Base-by-base conservation (phyloP, 1,140 invertebrate genomes). In the Cyrtorhinus lividipennis region DNA sequence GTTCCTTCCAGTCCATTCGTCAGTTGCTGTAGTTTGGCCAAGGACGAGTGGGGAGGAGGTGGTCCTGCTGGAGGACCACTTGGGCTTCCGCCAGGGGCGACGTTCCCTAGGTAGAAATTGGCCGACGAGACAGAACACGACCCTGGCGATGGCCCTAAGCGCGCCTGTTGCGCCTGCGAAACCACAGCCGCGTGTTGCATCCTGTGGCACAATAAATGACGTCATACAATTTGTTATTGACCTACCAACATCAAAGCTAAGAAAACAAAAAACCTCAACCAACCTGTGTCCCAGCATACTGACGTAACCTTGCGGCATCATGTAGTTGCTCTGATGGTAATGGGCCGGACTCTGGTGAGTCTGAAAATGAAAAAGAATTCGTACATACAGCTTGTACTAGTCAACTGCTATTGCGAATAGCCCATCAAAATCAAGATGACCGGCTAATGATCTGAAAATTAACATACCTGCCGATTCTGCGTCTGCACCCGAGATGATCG, bases 1-100 rank as follows among this genome's bases (percentile, higher is more conserved):
- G 82, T 78, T 76, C 82, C 85, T 67, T 87, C 88, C 66, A 87
- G 69, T 1, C 86, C 87, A 71, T 89, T 90, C 0, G 89, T 89
- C 2, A 92, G 72, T 67, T 92, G 88, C 70, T 88, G 88, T n/a
- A 92, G 73, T 71, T 90, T 90, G 44, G 86, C 83, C 12, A 92
- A 73, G 67, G 85, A 88, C 68, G 86, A 88, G 24, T 78, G 74
- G 5, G 78, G 64, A 1, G 70, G 63, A 23, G 56, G 58, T 1
- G 58, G 22, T 23, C 64, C 66, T 2, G 56, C 24, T 26, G 56
- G 62, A 25, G 61, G 30, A 24, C 58, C 62, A 20, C 48, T 53
- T 3, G 8, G 8, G 48, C 48, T 53, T 1, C 46, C 64, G 10
- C 58, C 27, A 25, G 48, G 38, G 3, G 64, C 58, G 8, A 62